phyloP scores from a whole-genome alignment of 92 coral and sea anemone species.

The Blastomussa wellsi region DNA sequence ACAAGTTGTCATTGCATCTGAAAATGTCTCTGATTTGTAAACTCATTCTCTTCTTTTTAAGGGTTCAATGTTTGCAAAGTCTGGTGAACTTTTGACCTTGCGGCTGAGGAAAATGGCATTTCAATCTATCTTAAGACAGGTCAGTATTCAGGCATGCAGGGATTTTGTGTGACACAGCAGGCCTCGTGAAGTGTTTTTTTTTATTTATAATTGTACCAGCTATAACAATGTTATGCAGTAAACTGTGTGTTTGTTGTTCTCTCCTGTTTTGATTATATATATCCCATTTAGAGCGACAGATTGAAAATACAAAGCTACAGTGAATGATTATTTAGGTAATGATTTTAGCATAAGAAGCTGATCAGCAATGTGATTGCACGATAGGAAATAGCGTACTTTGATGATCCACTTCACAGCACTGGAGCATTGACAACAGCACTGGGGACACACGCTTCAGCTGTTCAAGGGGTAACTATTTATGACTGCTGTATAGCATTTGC shows the following conservation, averaged over 20 bases:
- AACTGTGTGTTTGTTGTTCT: too few species aligned
- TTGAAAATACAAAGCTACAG: too few species aligned
- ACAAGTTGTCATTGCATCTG: not conserved
- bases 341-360: not conserved
- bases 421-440: constrained; percentile 89
- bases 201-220: too few species aligned
- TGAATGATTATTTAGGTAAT: too few species aligned
- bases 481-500: not conserved
- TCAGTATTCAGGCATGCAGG: constrained; percentile 16
- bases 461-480: constrained; percentile 83
- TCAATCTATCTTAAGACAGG: constrained; percentile 79
- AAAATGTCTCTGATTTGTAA: not conserved
- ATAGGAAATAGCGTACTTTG: constrained; percentile 89
- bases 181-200: not conserved
- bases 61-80: constrained; percentile 75
- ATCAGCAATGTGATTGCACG: not conserved
- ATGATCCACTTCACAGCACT: constrained; percentile 84
- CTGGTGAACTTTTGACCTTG: constrained; percentile 87
- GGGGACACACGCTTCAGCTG: constrained; percentile 91
- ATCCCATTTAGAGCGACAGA: too few species aligned
- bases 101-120: constrained; percentile 78
- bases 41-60: constrained; percentile 6
- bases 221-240: too few species aligned
- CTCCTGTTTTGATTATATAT: too few species aligned
- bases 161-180: not conserved